Evolutionary conservation across 2,113 vertebrate species (phyloP).

Genomic region (Sapayoa aenigma): DNA sequence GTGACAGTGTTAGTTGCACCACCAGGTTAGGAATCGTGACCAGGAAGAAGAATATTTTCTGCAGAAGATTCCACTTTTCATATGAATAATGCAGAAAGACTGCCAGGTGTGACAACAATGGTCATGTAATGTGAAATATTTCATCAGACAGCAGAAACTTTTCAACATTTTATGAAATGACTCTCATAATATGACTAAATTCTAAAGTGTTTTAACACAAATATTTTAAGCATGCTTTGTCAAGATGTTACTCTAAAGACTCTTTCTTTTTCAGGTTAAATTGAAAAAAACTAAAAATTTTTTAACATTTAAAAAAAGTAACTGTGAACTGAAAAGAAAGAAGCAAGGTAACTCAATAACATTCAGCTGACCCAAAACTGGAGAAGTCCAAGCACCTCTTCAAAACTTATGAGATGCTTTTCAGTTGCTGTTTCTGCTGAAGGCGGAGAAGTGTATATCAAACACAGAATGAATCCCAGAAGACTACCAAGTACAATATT

Average conservation of each 20-base stretch:
- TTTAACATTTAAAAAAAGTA: background rate
- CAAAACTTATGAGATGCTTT: background rate
- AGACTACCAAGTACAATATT: background rate
- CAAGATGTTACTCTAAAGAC: background rate
- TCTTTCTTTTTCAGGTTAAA: background rate
- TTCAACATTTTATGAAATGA: background rate
- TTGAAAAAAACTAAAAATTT: too few species aligned
- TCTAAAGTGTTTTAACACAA: background rate
- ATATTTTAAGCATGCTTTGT: background rate
- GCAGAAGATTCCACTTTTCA: background rate
- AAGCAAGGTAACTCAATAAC: background rate
- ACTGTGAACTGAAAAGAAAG: background rate
- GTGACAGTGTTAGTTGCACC: background rate
- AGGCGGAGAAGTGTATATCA: background rate
- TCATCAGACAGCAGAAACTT: background rate
- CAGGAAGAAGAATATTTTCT: background rate
- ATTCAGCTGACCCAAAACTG: background rate
- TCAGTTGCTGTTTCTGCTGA: background rate
- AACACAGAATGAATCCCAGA: background rate
- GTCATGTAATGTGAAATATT: background rate
- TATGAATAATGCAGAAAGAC: background rate
- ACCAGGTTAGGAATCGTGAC: too few species aligned
- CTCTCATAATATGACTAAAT: background rate
- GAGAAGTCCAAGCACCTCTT: background rate
- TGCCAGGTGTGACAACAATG: background rate